These are phyloP conservation scores for Lordiphosa clarofinis DNA, from an alignment of 1,140 invertebrate species.

Conservation along the genomic window DNA sequence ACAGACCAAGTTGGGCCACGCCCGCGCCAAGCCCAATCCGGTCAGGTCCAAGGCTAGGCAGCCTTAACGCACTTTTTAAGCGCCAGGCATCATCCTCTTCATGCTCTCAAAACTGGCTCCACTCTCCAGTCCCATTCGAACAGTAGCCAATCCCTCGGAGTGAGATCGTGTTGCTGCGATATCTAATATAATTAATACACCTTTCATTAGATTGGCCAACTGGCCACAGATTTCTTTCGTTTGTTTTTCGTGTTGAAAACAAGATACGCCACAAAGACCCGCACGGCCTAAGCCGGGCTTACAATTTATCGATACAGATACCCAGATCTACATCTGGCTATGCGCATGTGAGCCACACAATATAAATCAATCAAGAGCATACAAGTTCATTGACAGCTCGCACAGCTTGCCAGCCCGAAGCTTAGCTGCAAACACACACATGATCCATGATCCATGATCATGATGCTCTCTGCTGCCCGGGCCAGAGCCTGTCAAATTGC, in stretches of 20 bases:
- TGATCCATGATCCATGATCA: conserved; percentile 63
- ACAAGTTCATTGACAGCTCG: conserved; percentile 79
- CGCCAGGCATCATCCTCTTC: conserved; percentile 51
- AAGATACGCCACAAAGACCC: conserved; percentile 35
- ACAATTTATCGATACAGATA: conserved; percentile 40
- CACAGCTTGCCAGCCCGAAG: conserved; percentile 69
- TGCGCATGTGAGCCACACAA: conserved; percentile 51
- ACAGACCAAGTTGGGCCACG: conserved; percentile 33
- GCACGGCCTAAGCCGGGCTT: conserved; percentile 55
- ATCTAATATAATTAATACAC: conserved; percentile 73
- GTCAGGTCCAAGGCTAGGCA: conserved; percentile 34
- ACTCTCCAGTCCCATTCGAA: conserved; percentile 20
- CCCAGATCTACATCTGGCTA: conserved; percentile 12
- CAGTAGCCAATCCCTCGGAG: conserved; percentile 14
- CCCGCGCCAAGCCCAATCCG: conserved; percentile 72
- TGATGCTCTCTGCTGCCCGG: conserved; percentile 47
- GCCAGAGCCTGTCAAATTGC: conserved; percentile 65
- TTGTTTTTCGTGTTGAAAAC: conserved; percentile 34
- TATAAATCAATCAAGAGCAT: conserved; percentile 77
- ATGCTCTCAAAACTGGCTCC: conserved; percentile 38
- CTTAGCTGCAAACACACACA: conserved; percentile 31
- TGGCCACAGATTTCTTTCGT: conserved; percentile 6
- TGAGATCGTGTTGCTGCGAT: conserved; percentile 54
- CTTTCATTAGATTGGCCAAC: conserved; percentile 50
- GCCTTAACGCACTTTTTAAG: conserved; percentile 60